phyloP scores from a whole-genome alignment of 2,888 invertebrate species.

The Alcis repandata region DNA sequence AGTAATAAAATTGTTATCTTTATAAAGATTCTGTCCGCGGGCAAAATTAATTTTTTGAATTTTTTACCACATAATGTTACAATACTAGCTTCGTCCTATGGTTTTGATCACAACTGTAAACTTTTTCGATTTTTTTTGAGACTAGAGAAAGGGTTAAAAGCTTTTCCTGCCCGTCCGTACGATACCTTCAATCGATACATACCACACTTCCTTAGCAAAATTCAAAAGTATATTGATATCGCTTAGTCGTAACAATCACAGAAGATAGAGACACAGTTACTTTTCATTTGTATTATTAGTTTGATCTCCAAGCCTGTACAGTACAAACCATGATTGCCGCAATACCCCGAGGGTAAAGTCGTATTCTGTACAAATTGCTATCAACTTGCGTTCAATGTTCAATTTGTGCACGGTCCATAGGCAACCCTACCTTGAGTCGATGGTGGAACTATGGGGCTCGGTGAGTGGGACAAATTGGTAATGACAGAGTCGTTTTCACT shows the following conservation, averaged over 20 bases:
- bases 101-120: no score
- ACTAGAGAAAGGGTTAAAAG: no score
- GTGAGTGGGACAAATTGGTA: slow-evolving; percentile 35
- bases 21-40: slow-evolving; percentile 29
- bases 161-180: no score
- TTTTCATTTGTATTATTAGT: neutral
- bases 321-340: slow-evolving; percentile 22
- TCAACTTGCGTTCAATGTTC: slow-evolving; percentile 32
- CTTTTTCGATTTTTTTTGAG: no score
- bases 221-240: neutral
- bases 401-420: slow-evolving; percentile 30
- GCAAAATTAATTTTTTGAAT: slow-evolving; percentile 6
- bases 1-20: slow-evolving; percentile 40
- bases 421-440: slow-evolving; percentile 21
- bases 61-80: neutral
- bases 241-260: neutral
- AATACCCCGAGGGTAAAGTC: slow-evolving; percentile 24
- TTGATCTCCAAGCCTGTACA: neutral
- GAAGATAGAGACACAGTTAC: neutral
- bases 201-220: neutral
- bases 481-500: slow-evolving; percentile 34
- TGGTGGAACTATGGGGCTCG: slow-evolving; percentile 29
- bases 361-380: slow-evolving; percentile 30
- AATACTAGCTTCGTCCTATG: neutral
- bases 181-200: no score